phyloP scores from a whole-genome alignment of 2,113 vertebrate species.

The Papio anubis region DNA sequence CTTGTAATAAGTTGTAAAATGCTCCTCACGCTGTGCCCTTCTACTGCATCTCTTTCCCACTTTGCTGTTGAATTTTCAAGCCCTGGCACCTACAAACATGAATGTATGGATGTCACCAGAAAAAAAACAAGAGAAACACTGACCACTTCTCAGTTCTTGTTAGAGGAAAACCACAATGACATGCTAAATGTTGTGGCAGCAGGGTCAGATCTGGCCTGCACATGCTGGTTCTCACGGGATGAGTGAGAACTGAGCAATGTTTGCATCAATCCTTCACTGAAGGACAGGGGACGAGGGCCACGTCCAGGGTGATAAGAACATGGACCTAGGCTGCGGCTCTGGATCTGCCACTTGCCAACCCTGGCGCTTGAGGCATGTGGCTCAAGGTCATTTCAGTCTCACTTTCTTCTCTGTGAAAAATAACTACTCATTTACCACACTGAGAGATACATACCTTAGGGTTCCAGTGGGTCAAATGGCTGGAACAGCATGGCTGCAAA shows the following conservation, averaged over 20 bases:
- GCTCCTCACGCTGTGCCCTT: background rate
- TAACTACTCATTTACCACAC: background rate
- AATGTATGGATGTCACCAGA: background rate
- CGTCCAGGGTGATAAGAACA: background rate
- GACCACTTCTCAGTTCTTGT: conserved; percentile 25
- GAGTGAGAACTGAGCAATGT: background rate
- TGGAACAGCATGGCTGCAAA: background rate
- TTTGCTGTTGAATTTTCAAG: background rate
- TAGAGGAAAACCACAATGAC: conserved; percentile 4
- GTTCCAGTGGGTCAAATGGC: background rate
- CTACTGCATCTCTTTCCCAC: background rate
- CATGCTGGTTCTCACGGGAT: background rate
- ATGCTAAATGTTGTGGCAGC: background rate
- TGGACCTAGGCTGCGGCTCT: background rate
- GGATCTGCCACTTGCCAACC: background rate
- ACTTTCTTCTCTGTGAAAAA: background rate
- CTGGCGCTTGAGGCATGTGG: background rate
- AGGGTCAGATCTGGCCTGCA: background rate
- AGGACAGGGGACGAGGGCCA: background rate
- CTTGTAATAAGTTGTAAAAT: background rate
- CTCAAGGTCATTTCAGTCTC: background rate
- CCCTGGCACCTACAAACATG: background rate
- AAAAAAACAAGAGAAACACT: background rate
- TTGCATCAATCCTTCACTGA: background rate
- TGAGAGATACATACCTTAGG: background rate